A percentile compares a stretch with the other conserved stretches of the same genome.
These are phyloP conservation scores for Accipiter virgatus DNA, from an alignment of 2,113 vertebrate species.

Conservation along the genomic window DNA sequence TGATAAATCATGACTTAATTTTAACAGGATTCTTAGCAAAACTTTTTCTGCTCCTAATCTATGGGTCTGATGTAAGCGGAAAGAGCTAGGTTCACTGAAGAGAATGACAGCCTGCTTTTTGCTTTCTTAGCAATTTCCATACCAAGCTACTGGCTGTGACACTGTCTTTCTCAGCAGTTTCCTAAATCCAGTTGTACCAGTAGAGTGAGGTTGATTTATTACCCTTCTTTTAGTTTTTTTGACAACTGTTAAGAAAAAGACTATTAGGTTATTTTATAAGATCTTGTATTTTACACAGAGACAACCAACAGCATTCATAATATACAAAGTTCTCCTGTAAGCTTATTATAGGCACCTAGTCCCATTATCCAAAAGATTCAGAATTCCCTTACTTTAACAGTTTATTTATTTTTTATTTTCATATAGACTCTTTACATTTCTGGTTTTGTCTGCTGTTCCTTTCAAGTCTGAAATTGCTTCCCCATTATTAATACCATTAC, in stretches of 20 bases:
- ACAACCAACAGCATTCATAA: background rate
- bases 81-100: background rate
- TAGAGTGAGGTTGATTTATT: background rate
- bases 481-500: background rate
- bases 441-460: background rate
- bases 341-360: background rate
- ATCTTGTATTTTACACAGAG: background rate
- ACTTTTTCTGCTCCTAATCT: background rate
- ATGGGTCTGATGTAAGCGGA: background rate
- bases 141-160: background rate
- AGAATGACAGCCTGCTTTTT: background rate
- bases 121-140: slow-evolving; percentile 9
- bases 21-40: background rate
- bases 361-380: background rate
- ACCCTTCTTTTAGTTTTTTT: background rate
- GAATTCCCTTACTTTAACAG: background rate
- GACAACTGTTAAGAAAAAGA: background rate
- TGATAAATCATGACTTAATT: background rate
- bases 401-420: background rate
- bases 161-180: background rate
- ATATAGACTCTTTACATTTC: background rate
- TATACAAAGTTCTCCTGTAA: background rate
- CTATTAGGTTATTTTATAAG: background rate
- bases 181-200: slow-evolving; percentile 10
- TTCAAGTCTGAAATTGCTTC: background rate